Evolutionary conservation across 1,140 invertebrate species (phyloP), one percentile per base, ranked within the genome.

Genomic region (Camponotus vicinus): DNA sequence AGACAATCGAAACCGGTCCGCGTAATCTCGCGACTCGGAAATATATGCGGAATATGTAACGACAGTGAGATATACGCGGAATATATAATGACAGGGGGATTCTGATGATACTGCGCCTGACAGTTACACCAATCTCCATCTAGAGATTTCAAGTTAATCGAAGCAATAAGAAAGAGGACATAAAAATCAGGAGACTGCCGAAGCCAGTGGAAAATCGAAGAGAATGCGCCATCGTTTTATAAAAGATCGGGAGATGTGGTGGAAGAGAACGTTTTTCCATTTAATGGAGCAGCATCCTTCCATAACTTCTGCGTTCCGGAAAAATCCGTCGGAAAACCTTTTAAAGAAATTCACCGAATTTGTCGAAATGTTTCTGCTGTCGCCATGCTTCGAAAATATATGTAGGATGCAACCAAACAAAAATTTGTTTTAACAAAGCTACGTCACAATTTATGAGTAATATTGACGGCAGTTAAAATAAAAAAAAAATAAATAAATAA

Each of bases 201-300:
- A 37, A 73, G 67, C 27, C 40, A 45, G 52, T 45, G 18, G 79
- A 75, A 75, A 75, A 75, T 83, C 79, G 79, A 83, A 73, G 79
- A 83, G 69, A 83, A 83, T 83, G 69, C 55, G 69, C 69, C 79
- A 57, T 59, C 79, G 79, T 83, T 83, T 83, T 63, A 83, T 75
- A 70, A 55, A 75, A 61, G 70, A 57, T 63, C 69, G 79, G 49
- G 79, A 83, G 79, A 83, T 75, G 15, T 52, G 69, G 79, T 83
- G 79, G 79, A 83, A 83, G 79, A 83, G 79, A 83, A 83, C 69
- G 79, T 83, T 83, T 83, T 83, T 83, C 79, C 79, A 83, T 83
- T 83, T 83, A 83, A 83, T 83, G 79, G 79, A 83, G 69, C 69
- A 75, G 79, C 79, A 75, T 75, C 79, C 79, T 73, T 83, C 79